These are phyloP conservation scores for Corythornis madagascariensis DNA, from an alignment of 2,113 vertebrate genomes.

Conservation along the genomic window DNA sequence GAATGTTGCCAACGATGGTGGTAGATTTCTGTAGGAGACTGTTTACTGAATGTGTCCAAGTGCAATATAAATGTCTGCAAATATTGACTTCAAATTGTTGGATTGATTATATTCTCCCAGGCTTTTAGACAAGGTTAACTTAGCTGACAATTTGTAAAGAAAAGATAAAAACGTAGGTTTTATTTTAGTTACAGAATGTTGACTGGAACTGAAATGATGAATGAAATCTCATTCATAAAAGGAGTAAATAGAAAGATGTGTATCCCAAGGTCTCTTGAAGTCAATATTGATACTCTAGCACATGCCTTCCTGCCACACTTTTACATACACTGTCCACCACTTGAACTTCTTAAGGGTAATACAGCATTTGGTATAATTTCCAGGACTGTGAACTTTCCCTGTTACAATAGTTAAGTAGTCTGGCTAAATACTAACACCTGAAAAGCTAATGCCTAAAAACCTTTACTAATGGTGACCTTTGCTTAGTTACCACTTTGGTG, in stretches of 20 bases:
- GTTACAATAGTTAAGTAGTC: not conserved
- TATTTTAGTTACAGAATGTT: not conserved
- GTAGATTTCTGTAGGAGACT: not conserved
- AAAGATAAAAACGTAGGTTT: not conserved
- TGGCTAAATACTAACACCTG: not conserved
- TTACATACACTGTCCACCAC: not conserved
- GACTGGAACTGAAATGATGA: not conserved
- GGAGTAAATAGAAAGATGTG: not conserved
- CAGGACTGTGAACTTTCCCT: not conserved
- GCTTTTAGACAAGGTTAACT: not conserved
- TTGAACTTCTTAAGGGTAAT: not conserved
- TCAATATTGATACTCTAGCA: not conserved
- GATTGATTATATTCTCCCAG: not conserved
- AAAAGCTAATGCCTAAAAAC: not conserved
- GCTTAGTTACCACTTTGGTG: not conserved
- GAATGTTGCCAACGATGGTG: not conserved
- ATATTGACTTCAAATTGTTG: not conserved
- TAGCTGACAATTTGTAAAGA: not conserved
- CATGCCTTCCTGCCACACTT: not conserved
- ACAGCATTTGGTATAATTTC: not conserved
- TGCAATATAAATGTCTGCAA: not conserved
- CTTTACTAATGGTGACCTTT: not conserved
- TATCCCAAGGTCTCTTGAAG: not conserved
- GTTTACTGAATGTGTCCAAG: not conserved
- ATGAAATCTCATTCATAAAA: constrained; percentile 13